Base-by-base conservation (phyloP, 2,797 vertebrate species). In the Helicolenus hilgendorfi region DNA sequence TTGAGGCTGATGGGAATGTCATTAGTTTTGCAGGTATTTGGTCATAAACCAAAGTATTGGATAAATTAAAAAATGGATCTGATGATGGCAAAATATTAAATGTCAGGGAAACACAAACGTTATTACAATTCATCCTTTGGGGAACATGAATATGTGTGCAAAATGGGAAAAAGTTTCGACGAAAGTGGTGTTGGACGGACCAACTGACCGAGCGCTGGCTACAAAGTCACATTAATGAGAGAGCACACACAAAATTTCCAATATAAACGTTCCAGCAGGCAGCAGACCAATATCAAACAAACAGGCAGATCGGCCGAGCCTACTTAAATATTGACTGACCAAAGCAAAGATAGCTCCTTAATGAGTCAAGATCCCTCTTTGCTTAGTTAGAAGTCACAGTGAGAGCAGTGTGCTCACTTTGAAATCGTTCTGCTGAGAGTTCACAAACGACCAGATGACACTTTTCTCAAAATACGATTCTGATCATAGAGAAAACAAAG, bases 251-350 rank as follows among this genome's bases (percentile, higher is more conserved):
- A 88, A 74, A 84, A 31, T 4, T 73, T 81, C 69, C 73, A 85
- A 75, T 78, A 75, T 27, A 81, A 87, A 79, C 14, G 13, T 56
- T 79, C 71, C 72, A 81, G 76, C 63, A 53, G 71, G 76, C 89
- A 89, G 72, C 35, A 60, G 31, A 86, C 88, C 79, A 55, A 91
- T 85, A 84, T 87, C 83, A 93, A 94, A 79, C 84, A 91, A 86
- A 56, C 75, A 55, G 22, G 78, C 84, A 90, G 86, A 87, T 77
- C 63, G 72, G 73, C 62, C 31, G n/a, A 77, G 68, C 53, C 81
- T 79, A 85, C 88, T 93, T 90, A 86, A 94, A 95, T 95, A 92
- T 88, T 85, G 88, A 89, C 91, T 77, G 87, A 89, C 91, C 81
- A 91, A 85, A 84, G 88, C 70, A 91, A 94, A 93, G 85, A 92